Conservation (phyloP, 2,888 invertebrate species). For the Dastarcus helophoroides region DNA sequence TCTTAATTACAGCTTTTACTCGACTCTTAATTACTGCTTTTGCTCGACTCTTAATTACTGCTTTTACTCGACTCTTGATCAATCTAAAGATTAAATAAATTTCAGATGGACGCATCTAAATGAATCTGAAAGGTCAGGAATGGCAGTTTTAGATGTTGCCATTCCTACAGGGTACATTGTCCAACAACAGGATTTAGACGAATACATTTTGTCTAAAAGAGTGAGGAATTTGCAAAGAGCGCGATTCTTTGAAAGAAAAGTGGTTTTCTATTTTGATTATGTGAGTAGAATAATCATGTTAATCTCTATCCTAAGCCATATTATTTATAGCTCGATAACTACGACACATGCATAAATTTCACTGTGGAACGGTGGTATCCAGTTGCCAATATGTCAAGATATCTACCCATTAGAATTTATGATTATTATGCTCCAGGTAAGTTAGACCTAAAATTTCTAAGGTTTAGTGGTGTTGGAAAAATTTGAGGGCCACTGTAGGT, state of each 20-base stretch:
- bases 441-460: no score
- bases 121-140: slow-evolving; percentile 75
- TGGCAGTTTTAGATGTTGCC: slow-evolving; percentile 77
- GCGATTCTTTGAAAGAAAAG: slow-evolving; percentile 67
- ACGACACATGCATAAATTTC: slow-evolving; percentile 82
- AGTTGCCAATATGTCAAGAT: slow-evolving; percentile 92
- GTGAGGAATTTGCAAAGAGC: slow-evolving; percentile 79
- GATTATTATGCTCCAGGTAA: slow-evolving; percentile 93
- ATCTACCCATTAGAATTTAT: slow-evolving; percentile 79
- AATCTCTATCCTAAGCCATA: slow-evolving; percentile 3
- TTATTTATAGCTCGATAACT: slow-evolving; percentile 58
- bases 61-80: neutral
- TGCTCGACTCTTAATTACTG: neutral
- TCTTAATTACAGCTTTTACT: neutral
- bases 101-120: slow-evolving; percentile 64
- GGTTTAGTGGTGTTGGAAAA: no score
- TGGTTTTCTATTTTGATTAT: slow-evolving; percentile 87
- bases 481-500: no score
- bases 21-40: neutral
- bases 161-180: slow-evolving; percentile 87
- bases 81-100: slow-evolving; percentile 7
- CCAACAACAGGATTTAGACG: slow-evolving; percentile 80
- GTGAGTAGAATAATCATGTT: slow-evolving; percentile 44
- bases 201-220: slow-evolving; percentile 66
- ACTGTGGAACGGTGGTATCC: slow-evolving; percentile 92